Evolutionary conservation across 2,797 vertebrate genomes (phyloP).

Genomic region (Hemitrygon akajei): DNA sequence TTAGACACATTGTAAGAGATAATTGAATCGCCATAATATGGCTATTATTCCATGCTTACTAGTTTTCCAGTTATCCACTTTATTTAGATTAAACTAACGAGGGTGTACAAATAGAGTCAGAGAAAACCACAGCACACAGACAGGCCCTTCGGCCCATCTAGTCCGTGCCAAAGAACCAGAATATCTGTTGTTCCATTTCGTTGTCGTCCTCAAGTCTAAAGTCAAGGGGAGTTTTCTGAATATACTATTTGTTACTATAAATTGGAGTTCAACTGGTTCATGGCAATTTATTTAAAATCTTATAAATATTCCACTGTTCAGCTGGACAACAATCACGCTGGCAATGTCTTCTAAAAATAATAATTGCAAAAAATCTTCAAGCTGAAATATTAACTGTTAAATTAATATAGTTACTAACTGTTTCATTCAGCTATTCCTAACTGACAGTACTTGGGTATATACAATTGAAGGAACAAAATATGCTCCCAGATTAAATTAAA

Average conservation of each 20-base stretch:
- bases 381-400: too few relatives aligned
- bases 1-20: not conserved
- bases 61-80: not conserved
- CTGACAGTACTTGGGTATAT: not conserved
- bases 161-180: not conserved
- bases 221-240: not conserved
- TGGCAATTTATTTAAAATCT: not conserved
- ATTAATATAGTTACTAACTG: not conserved
- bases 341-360: not conserved
- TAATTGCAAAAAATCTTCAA: not conserved
- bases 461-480: not conserved
- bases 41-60: not conserved
- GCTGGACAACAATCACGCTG: not conserved
- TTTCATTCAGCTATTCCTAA: not conserved
- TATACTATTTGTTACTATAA: not conserved
- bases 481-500: not conserved
- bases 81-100: not conserved
- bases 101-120: not conserved
- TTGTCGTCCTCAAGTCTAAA: not conserved
- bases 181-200: not conserved
- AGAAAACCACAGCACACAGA: too few relatives aligned
- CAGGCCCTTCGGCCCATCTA: too few relatives aligned
- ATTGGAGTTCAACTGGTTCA: not conserved
- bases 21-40: not conserved
- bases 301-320: not conserved